Conservation (phyloP, 2,888 invertebrate genomes). For the Dermolepida albohirtum region DNA sequence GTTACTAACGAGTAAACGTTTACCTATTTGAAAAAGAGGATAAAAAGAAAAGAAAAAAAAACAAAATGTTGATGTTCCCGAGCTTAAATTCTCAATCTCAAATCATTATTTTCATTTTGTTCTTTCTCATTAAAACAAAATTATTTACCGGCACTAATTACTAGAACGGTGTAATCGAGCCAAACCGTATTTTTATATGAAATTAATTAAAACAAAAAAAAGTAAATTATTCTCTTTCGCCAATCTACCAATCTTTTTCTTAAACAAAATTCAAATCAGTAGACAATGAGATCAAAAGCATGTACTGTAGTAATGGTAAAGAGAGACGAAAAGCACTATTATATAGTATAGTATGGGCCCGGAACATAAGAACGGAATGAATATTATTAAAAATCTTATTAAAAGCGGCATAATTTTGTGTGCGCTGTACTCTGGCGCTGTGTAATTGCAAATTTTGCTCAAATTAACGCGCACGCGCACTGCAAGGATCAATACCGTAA, state of each 20-base stretch:
- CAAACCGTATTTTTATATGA: slow-evolving; percentile 20
- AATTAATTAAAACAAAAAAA: slow-evolving; percentile 17
- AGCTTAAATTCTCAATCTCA: neutral
- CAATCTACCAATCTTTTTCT: too few relatives aligned
- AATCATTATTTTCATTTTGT: slow-evolving; percentile 10
- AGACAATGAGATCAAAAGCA: too few relatives aligned
- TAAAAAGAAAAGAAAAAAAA: slow-evolving; percentile 4
- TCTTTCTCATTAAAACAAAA: slow-evolving; percentile 28
- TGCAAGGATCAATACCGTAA: slow-evolving; percentile 57
- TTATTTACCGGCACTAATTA: slow-evolving; percentile 32
- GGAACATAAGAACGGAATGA: slow-evolving; percentile 17
- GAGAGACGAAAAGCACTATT: too few relatives aligned
- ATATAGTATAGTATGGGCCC: neutral
- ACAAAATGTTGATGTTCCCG: slow-evolving; percentile 8
- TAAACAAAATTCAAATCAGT: too few relatives aligned
- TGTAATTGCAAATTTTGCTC: slow-evolving; percentile 65
- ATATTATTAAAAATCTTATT: slow-evolving; percentile 45
- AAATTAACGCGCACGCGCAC: slow-evolving; percentile 57
- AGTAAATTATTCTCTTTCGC: neutral
- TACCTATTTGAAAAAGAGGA: too few relatives aligned
- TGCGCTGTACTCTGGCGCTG: slow-evolving; percentile 59
- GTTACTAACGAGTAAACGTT: too few relatives aligned
- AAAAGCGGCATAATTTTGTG: slow-evolving; percentile 61
- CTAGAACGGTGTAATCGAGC: slow-evolving; percentile 9
- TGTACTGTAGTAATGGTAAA: too few relatives aligned